phyloP scores from a whole-genome alignment of 2,888 invertebrate species.

The Drosophila putrida region DNA sequence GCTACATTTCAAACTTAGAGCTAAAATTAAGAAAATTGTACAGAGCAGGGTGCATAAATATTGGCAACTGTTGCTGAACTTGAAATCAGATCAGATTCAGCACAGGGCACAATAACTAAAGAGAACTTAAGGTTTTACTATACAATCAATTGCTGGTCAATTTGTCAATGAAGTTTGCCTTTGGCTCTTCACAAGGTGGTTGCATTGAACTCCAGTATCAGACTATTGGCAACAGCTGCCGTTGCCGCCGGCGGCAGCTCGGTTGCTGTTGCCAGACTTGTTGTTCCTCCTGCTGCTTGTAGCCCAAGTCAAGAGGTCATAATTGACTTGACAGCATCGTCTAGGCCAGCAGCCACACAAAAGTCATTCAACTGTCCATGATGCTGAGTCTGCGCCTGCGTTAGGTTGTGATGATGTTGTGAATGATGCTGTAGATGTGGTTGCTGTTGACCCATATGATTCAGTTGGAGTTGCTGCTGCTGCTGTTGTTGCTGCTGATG shows the following conservation, averaged over 20 bases:
- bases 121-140: slow-evolving; percentile 38
- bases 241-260: slow-evolving; percentile 52
- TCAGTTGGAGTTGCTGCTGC: slow-evolving; percentile 63
- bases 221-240: slow-evolving; percentile 65
- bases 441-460: slow-evolving; percentile 53
- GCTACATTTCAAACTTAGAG: slow-evolving; percentile 64
- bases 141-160: slow-evolving; percentile 58
- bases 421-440: slow-evolving; percentile 63
- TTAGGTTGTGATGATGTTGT: slow-evolving; percentile 60
- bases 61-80: slow-evolving; percentile 38
- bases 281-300: slow-evolving; percentile 32
- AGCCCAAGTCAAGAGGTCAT: slow-evolving; percentile 86
- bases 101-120: slow-evolving; percentile 37
- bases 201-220: slow-evolving; percentile 82
- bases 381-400: slow-evolving; percentile 60
- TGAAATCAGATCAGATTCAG: slow-evolving; percentile 12
- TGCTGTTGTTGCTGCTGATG: slow-evolving; percentile 52
- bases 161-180: slow-evolving; percentile 27
- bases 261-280: slow-evolving; percentile 22
- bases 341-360: slow-evolving; percentile 85
- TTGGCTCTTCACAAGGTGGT: slow-evolving; percentile 69
- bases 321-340: slow-evolving; percentile 87
- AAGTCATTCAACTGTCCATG: slow-evolving; percentile 84
- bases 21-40: slow-evolving; percentile 62
- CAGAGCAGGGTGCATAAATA: slow-evolving; percentile 56